Base-by-base conservation (phyloP, 1,140 invertebrate species). In the Physella acuta region DNA sequence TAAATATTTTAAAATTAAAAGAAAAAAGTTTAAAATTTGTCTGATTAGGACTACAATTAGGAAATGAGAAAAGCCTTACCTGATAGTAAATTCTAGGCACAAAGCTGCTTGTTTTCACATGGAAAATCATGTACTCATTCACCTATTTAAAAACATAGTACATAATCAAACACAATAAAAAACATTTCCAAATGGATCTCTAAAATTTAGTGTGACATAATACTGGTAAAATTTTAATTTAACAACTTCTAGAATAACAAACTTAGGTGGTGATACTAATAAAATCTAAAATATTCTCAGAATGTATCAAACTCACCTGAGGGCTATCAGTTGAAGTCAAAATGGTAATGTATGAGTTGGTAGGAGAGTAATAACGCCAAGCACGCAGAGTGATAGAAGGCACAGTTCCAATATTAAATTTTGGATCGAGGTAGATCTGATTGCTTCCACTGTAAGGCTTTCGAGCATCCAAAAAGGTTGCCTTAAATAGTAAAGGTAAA, bases 51-150 rank as follows among this genome's bases (percentile, higher is more conserved):
- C n/a, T n/a, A n/a, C n/a, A n/a, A n/a, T n/a, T n/a, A n/a, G n/a
- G n/a, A n/a, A n/a, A n/a, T n/a, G n/a, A n/a, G n/a, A n/a, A 26
- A 33, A 51, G 17, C 72, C 61, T 73, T 68, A 98, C 90, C 17
- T 97, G 82, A 76, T 97, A 99, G 75, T 92, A 93, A 81, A 97
- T 95, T 39, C 90, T 87, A 64, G 96, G 92, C 72, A 97, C 89
- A 80, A 90, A 93, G 78, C 93, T 95, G 79, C 96, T 97, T 34
- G 92, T 92, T 75, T 94, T 90, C 8, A 98, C 93, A 79, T 97
- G 95, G 75, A 98, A 92, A 44, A 98, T 91, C 71, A 97, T 92
- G 81, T 95, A 98, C 82, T 97, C 93, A 1, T 95, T 94, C n/a
- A 96, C 91, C 90, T 92, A 80, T 11, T 4, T 16, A 56, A 24